Conservation (phyloP, 2,797 vertebrate species). For the Pelodytes ibericus region DNA sequence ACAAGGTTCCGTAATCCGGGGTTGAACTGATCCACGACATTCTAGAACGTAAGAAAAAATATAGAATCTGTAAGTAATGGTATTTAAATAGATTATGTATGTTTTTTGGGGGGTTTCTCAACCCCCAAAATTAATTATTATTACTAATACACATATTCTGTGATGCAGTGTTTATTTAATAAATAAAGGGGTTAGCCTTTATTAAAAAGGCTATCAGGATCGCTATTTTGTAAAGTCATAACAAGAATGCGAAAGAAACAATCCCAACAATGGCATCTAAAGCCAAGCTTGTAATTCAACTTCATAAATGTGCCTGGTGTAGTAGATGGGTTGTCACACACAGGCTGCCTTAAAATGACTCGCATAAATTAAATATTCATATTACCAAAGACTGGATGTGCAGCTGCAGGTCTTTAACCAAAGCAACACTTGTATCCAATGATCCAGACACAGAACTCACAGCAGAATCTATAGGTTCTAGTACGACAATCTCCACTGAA, state of each 20-base stretch:
- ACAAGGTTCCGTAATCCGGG: conserved; percentile 93
- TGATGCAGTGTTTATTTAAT: neutral
- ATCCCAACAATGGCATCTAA: neutral
- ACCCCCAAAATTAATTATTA: neutral
- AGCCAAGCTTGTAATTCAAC: neutral
- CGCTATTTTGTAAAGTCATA: neutral
- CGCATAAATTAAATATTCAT: no score
- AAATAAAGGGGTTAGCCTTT: neutral
- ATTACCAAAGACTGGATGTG: no score
- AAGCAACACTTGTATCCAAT: no score
- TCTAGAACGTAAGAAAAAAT: conserved; percentile 73
- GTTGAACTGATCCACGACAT: conserved; percentile 98
- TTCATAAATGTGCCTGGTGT: neutral
- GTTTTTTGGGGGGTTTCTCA: neutral
- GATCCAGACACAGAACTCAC: no score
- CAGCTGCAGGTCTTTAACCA: no score
- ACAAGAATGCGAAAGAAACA: neutral
- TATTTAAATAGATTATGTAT: neutral
- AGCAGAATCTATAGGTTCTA: no score
- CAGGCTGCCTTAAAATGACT: no score
- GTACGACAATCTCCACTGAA: no score
- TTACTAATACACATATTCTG: no score
- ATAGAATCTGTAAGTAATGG: neutral
- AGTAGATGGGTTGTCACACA: no score
- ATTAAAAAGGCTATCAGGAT: neutral